Evolutionary conservation across 2,888 invertebrate species (phyloP).

Genomic region (Cecidostiba fungosa): DNA sequence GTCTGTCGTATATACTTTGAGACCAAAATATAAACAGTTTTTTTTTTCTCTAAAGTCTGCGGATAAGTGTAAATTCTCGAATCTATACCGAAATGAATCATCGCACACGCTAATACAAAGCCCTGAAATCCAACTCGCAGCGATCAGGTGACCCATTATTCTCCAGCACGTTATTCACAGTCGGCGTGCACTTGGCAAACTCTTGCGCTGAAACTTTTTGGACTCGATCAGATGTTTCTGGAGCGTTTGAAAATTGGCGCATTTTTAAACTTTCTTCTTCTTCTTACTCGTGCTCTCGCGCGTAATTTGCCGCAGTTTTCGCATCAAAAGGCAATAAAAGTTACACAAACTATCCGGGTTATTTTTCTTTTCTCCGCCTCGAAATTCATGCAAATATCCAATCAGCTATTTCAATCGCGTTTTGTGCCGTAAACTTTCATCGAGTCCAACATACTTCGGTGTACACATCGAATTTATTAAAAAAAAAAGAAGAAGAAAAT

Average conservation of each 20-base stretch:
- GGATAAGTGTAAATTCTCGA: conserved; percentile 13
- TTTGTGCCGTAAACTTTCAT: background rate
- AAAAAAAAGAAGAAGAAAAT: background rate
- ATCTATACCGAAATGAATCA: conserved; percentile 52
- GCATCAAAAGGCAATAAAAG: background rate
- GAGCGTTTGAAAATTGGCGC: conserved; percentile 43
- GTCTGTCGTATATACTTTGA: background rate
- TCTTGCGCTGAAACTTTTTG: conserved; percentile 51
- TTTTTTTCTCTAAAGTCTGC: background rate
- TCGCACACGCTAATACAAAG: conserved; percentile 51
- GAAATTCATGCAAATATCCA: background rate
- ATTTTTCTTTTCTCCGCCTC: background rate
- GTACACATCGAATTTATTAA: background rate
- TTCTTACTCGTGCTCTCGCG: background rate
- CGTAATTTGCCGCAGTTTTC: conserved; percentile 29
- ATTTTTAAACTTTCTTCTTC: conserved; percentile 9
- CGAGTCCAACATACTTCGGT: background rate
- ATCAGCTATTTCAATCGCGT: background rate
- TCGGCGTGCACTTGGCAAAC: conserved; percentile 57
- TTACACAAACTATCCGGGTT: background rate
- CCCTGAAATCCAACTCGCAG: conserved; percentile 57
- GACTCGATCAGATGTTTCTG: conserved; percentile 54
- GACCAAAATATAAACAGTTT: conserved; percentile 9
- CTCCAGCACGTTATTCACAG: conserved; percentile 59
- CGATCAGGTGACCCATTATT: conserved; percentile 60